These are phyloP conservation scores for Dicrostonyx torquatus DNA, from an alignment of 2,797 vertebrate genomes.

Conservation along the genomic window DNA sequence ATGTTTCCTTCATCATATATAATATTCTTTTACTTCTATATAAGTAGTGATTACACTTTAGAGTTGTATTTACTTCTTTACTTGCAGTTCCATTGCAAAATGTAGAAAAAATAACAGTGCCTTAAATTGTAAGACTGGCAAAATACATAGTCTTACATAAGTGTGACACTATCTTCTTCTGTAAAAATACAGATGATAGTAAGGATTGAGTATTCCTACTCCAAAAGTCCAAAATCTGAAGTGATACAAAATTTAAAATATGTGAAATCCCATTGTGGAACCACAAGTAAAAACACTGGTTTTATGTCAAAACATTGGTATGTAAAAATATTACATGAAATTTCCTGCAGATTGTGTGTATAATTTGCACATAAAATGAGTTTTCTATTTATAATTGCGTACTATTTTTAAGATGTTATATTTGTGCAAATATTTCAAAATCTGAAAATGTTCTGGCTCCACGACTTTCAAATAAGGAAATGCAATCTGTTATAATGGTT, in stretches of 20 bases:
- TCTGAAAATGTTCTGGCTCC: background rate
- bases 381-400: background rate
- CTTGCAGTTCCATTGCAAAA: background rate
- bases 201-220: background rate
- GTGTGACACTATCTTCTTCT: background rate
- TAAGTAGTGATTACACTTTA: background rate
- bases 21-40: background rate
- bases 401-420: background rate
- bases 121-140: slow-evolving; percentile 5
- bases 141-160: background rate
- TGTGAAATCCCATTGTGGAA: background rate
- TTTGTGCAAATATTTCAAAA: background rate
- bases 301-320: background rate
- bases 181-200: background rate
- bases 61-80: background rate
- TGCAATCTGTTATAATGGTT: background rate
- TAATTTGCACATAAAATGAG: background rate
- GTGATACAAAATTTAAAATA: background rate
- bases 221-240: background rate
- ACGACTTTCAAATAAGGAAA: background rate
- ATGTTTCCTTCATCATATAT: background rate
- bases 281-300: background rate
- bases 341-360: background rate
- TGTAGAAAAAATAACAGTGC: background rate
- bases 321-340: background rate